Evolutionary conservation across 2,888 invertebrate species (phyloP).

Genomic region (Epinotia nisella): DNA sequence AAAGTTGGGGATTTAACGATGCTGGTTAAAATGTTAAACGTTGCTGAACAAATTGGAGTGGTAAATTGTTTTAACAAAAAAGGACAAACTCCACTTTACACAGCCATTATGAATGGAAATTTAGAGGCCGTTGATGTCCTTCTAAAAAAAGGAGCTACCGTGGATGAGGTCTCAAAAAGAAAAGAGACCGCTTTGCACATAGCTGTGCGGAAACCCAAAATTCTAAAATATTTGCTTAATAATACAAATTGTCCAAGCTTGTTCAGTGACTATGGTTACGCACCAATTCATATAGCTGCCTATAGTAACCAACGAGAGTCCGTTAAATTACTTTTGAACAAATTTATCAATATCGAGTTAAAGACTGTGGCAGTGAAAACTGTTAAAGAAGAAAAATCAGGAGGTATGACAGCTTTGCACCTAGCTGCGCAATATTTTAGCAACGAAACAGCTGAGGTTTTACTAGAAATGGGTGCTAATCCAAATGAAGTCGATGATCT

Average conservation of each 20-base stretch:
- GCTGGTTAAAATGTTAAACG: constrained; percentile 56
- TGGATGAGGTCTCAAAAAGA: constrained; percentile 17
- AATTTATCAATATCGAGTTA: constrained; percentile 30
- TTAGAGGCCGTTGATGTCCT: constrained; percentile 53
- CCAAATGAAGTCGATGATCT: constrained; percentile 51
- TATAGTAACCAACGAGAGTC: constrained; percentile 71
- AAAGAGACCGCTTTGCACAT: constrained; percentile 48
- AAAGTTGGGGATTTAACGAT: constrained; percentile 53
- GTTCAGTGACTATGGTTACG: constrained; percentile 37
- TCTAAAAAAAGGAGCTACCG: constrained; percentile 47
- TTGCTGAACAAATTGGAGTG: constrained; percentile 51
- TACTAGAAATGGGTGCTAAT: constrained; percentile 58
- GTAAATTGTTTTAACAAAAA: constrained; percentile 49
- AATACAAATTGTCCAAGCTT: constrained; percentile 23
- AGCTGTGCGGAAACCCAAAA: constrained; percentile 23
- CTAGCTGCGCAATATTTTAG: constrained; percentile 45
- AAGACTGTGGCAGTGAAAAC: constrained; percentile 4
- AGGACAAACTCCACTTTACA: constrained; percentile 55
- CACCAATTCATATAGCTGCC: constrained; percentile 53
- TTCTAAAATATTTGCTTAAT: constrained; percentile 27
- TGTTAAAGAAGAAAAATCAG: constrained; percentile 5
- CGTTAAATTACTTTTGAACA: constrained; percentile 64
- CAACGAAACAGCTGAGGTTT: constrained; percentile 47
- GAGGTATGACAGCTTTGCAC: constrained; percentile 47
- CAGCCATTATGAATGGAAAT: constrained; percentile 51